Percentiles rank a stretch among this genome's conserved stretches.
These are phyloP conservation scores for Sesia bembeciformis DNA, from an alignment of 2,888 invertebrate genomes.

Conservation along the genomic window DNA sequence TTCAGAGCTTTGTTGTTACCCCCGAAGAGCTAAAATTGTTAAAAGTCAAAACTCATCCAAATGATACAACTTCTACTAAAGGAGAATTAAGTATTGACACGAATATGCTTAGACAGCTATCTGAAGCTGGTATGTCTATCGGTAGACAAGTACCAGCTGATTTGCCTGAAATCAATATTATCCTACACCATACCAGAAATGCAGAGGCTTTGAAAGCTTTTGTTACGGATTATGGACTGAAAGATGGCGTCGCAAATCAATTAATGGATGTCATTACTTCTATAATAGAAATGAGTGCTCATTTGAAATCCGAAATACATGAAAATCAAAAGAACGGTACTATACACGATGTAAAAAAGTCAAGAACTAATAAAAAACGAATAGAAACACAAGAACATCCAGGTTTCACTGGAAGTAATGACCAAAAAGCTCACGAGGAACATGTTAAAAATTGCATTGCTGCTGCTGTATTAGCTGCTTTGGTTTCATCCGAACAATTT, in stretches of 20 bases:
- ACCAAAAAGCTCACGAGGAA: slow-evolving; percentile 55
- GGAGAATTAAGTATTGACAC: slow-evolving; percentile 78
- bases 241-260: slow-evolving; percentile 69
- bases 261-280: slow-evolving; percentile 65
- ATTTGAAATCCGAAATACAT: slow-evolving; percentile 56
- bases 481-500: slow-evolving; percentile 67
- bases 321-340: slow-evolving; percentile 28
- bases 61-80: slow-evolving; percentile 65
- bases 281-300: slow-evolving; percentile 68
- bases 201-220: slow-evolving; percentile 65
- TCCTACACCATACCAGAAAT: slow-evolving; percentile 64
- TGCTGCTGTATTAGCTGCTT: slow-evolving; percentile 65
- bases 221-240: slow-evolving; percentile 62
- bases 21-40: slow-evolving; percentile 65
- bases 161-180: slow-evolving; percentile 76
- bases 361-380: slow-evolving; percentile 39
- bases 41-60: slow-evolving; percentile 67
- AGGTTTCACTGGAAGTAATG: slow-evolving; percentile 27
- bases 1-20: slow-evolving; percentile 78
- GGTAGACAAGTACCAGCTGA: slow-evolving; percentile 77
- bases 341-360: slow-evolving; percentile 35
- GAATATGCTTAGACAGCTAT: slow-evolving; percentile 77
- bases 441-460: slow-evolving; percentile 71
- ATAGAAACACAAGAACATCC: slow-evolving; percentile 25
- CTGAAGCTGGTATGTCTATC: slow-evolving; percentile 80